These are phyloP conservation scores for Hemiscyllium ocellatum DNA, from an alignment of 2,113 vertebrate species.

Conservation along the genomic window DNA sequence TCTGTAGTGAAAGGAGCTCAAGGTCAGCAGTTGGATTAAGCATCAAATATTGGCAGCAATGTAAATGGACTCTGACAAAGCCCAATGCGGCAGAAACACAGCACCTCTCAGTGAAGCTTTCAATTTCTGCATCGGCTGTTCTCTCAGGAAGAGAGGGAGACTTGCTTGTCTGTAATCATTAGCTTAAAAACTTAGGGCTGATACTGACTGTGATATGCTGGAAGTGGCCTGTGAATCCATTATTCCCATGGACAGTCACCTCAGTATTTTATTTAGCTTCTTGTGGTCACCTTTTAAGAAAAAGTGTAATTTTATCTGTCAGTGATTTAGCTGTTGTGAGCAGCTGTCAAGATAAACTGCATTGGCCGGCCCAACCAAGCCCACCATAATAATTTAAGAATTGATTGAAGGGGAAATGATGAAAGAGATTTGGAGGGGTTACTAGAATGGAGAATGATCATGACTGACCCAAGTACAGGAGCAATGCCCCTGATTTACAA, in stretches of 20 bases:
- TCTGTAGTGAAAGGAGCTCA: background rate
- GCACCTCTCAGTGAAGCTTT: background rate
- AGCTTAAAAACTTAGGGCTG: background rate
- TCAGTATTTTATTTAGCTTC: background rate
- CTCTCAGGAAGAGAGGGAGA: background rate
- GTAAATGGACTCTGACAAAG: background rate
- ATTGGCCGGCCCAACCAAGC: background rate
- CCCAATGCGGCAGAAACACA: background rate
- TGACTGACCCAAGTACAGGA: background rate
- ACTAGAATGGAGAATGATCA: background rate
- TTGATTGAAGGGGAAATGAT: background rate
- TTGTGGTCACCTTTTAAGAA: background rate
- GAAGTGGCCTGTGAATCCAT: too few relatives aligned
- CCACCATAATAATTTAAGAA: background rate
- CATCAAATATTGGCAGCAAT: background rate
- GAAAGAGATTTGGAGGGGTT: background rate
- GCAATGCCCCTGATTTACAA: background rate
- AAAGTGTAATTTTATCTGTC: background rate
- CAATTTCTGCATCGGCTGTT: background rate
- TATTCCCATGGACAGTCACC: background rate
- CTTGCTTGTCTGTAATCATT: background rate
- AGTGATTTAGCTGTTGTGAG: background rate
- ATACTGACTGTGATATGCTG: background rate
- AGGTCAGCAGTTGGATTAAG: background rate
- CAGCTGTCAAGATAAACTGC: background rate